Conservation (phyloP, 2,797 vertebrate genomes). For the Dryobates pubescens region DNA sequence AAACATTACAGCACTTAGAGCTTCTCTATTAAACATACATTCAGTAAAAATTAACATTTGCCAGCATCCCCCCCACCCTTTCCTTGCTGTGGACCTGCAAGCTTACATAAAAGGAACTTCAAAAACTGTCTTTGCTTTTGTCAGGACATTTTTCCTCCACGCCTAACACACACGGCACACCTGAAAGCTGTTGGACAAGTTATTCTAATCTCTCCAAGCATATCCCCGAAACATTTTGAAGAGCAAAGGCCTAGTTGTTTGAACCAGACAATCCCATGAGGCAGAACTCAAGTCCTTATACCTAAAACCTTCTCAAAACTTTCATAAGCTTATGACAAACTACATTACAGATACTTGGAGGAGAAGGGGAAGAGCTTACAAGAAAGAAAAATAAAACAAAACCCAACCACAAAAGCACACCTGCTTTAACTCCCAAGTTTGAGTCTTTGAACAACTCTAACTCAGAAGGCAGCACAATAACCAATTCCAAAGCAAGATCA, state of each 20-base stretch:
- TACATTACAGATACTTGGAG: neutral
- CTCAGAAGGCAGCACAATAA: neutral
- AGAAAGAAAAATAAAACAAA: neutral
- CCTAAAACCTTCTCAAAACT: neutral
- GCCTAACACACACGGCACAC: slow-evolving; percentile 26
- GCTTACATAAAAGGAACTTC: slow-evolving; percentile 58
- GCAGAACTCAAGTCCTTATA: neutral
- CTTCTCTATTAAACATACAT: neutral
- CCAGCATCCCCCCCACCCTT: neutral
- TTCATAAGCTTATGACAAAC: neutral
- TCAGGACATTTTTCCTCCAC: slow-evolving; percentile 53
- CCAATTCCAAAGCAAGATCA: neutral
- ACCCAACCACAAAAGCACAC: neutral
- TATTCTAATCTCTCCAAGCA: slow-evolving; percentile 55
- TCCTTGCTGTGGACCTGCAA: neutral
- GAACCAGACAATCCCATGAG: neutral
- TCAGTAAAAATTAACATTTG: slow-evolving; percentile 18
- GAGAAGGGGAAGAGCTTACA: neutral
- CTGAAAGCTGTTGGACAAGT: slow-evolving; percentile 58
- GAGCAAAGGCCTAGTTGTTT: neutral
- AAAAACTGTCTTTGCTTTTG: slow-evolving; percentile 55
- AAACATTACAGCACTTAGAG: neutral
- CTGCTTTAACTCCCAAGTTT: neutral
- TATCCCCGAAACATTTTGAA: neutral
- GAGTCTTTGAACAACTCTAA: neutral